Conservation (phyloP, 2,113 vertebrate species). For the Procapra przewalskii region DNA sequence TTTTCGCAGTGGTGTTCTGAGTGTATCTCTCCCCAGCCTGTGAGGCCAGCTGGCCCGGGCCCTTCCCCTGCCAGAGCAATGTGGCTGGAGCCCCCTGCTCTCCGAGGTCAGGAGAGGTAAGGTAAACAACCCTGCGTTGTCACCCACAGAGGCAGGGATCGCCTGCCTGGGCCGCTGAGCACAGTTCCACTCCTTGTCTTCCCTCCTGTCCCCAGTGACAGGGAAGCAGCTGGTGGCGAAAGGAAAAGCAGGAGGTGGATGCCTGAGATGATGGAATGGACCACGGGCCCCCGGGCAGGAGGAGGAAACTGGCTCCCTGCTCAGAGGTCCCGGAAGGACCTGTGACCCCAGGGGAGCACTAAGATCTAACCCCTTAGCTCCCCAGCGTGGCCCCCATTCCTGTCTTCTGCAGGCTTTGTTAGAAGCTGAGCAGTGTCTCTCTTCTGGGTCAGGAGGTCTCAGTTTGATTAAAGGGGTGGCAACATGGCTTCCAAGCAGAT, state of each 20-base stretch:
- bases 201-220: constrained; percentile 75
- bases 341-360: background rate
- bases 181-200: constrained; percentile 81
- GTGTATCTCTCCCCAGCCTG: constrained; percentile 80
- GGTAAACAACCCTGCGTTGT: constrained; percentile 85
- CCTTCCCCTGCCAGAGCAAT: constrained; percentile 70
- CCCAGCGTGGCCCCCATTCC: background rate
- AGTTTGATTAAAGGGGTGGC: constrained; percentile 34
- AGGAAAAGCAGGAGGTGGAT: constrained; percentile 50
- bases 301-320: background rate
- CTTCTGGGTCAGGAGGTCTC: constrained; percentile 49
- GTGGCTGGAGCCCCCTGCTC: constrained; percentile 83
- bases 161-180: constrained; percentile 73
- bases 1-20: constrained; percentile 83
- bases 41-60: constrained; percentile 74
- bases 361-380: background rate
- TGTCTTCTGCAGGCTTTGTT: background rate
- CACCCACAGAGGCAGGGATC: constrained; percentile 80
- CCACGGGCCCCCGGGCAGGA: background rate
- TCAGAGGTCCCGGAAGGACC: background rate
- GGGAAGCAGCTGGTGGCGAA: constrained; percentile 82
- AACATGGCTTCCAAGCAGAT: background rate
- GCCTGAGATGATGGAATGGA: background rate
- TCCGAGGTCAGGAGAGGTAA: constrained; percentile 85
- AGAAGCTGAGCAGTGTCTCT: background rate